phyloP scores from a whole-genome alignment of 1,140 invertebrate genomes.

The Metaphire vulgaris region DNA sequence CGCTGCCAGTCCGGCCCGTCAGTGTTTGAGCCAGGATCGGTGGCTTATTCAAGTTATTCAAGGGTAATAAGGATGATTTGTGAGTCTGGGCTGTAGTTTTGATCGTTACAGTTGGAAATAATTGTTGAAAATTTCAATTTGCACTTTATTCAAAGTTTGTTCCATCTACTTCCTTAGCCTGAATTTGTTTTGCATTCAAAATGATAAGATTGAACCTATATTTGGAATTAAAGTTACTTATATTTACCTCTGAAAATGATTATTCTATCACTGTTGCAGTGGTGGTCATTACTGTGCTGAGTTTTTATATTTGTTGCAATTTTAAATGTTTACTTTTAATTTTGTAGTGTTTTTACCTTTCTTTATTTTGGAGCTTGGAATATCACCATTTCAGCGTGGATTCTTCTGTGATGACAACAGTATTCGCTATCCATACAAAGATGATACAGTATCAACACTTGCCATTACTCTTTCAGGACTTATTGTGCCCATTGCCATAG shows the following conservation, averaged over 20 bases:
- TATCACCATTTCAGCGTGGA: slow-evolving; percentile 68
- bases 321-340: too few species aligned
- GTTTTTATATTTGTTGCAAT: neutral
- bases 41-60: neutral
- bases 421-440: slow-evolving; percentile 65
- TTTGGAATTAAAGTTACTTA: neutral
- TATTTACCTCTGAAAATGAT: neutral
- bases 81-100: neutral
- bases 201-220: neutral
- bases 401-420: slow-evolving; percentile 90
- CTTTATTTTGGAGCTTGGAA: slow-evolving; percentile 5
- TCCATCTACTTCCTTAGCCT: neutral
- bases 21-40: neutral
- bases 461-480: slow-evolving; percentile 23
- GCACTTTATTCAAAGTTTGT: too few species aligned
- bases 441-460: slow-evolving; percentile 33
- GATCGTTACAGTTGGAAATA: too few species aligned
- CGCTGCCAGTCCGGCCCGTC: neutral
- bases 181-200: neutral
- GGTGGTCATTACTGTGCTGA: neutral
- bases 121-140: too few species aligned
- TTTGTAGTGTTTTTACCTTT: slow-evolving; percentile 19
- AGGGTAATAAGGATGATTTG: neutral
- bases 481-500: slow-evolving; percentile 3
- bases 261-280: neutral